These are phyloP conservation scores for Chaenodraco wilsoni DNA, from an alignment of 2,797 vertebrate genomes.

Conservation along the genomic window DNA sequence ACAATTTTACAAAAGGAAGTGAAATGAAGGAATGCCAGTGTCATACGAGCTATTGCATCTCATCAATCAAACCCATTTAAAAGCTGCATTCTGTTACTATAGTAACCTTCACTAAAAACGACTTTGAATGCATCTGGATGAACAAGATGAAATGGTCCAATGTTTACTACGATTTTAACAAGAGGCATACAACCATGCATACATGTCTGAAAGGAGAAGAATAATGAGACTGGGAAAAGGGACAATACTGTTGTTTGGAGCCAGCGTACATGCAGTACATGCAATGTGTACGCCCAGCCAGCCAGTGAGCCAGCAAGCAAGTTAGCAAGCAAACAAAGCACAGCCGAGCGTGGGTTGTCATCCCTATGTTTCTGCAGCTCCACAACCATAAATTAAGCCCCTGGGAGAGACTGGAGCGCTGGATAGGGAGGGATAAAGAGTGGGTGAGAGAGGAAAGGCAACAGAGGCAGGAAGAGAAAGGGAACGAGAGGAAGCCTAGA, in stretches of 20 bases:
- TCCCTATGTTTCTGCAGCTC: conserved; percentile 72
- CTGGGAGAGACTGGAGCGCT: conserved; percentile 65
- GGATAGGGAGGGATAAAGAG: conserved; percentile 61
- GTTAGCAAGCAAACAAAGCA: conserved; percentile 71
- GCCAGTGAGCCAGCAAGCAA: conserved; percentile 48
- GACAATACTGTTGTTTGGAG: conserved; percentile 31
- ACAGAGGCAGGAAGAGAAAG: conserved; percentile 51
- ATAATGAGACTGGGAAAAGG: conserved; percentile 46
- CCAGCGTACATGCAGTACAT: conserved; percentile 28
- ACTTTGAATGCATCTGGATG: conserved; percentile 15
- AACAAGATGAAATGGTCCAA: conserved; percentile 6
- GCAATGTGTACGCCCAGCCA: conserved; percentile 43
- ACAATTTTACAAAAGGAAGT: too few species aligned
- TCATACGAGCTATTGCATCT: too few species aligned
- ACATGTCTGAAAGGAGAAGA: conserved; percentile 12
- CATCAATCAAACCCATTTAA: too few species aligned
- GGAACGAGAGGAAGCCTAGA: conserved; percentile 59
- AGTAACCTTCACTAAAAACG: neutral
- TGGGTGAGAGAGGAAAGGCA: conserved; percentile 60
- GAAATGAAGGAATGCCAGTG: too few species aligned
- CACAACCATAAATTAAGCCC: conserved; percentile 81
- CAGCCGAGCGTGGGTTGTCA: conserved; percentile 74
- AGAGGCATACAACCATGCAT: conserved; percentile 13
- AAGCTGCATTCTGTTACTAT: too few species aligned
- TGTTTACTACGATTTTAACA: conserved; percentile 23